These are phyloP conservation scores for Melanaphis sacchari DNA, from an alignment of 1,140 invertebrate genomes.

Conservation along the genomic window DNA sequence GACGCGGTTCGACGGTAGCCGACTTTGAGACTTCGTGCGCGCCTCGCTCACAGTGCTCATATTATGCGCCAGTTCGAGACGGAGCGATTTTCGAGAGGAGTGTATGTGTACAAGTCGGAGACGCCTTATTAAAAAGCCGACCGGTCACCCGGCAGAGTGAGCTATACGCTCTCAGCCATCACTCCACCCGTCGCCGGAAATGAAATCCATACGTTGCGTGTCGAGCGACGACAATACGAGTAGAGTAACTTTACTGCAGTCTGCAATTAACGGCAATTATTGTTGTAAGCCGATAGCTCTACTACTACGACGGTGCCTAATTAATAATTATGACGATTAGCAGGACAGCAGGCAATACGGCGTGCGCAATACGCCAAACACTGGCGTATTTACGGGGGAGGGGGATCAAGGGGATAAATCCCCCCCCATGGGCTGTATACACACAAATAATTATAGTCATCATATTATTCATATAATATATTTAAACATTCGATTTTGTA, in stretches of 20 bases:
- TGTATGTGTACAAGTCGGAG: not conserved
- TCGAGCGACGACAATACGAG: not conserved
- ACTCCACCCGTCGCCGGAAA: not conserved
- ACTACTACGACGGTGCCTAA: not conserved
- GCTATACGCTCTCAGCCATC: not conserved
- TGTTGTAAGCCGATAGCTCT: not conserved
- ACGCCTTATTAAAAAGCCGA: not conserved
- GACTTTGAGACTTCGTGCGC: not conserved
- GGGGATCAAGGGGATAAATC: too few species aligned
- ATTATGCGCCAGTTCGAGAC: not conserved
- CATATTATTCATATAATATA: too few species aligned
- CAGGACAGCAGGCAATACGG: too few species aligned
- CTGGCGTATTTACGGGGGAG: too few species aligned
- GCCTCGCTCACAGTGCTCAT: too few species aligned
- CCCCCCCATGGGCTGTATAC: too few species aligned
- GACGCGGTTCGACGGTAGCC: not conserved
- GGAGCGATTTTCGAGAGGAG: not conserved
- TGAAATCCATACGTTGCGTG: not conserved
- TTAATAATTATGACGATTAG: not conserved
- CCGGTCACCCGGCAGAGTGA: slow-evolving; percentile 12
- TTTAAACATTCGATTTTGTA: too few species aligned
- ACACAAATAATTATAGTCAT: too few species aligned
- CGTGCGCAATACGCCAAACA: too few species aligned
- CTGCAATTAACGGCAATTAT: too few species aligned
- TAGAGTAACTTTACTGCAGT: not conserved